Conservation (phyloP, 2,113 vertebrate genomes). For the Zosterops borbonicus region DNA sequence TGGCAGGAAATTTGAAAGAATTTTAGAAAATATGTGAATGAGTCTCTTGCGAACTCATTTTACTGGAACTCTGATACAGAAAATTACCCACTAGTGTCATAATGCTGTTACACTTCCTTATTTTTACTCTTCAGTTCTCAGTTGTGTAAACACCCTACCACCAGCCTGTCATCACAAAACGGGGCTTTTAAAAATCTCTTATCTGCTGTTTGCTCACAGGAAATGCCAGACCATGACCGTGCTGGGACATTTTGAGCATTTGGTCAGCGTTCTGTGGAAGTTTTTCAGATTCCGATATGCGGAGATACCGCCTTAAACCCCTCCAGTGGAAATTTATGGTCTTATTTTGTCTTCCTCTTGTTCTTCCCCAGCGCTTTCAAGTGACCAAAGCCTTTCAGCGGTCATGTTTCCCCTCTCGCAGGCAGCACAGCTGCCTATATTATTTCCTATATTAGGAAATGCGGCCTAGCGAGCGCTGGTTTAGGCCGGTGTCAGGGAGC, state of each 20-base stretch:
- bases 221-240: neutral
- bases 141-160: neutral
- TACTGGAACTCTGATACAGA: conserved; percentile 17
- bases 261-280: neutral
- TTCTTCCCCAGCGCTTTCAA: neutral
- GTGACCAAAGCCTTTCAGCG: fast-evolving
- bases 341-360: neutral
- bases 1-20: neutral
- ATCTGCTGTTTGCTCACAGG: neutral
- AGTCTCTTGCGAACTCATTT: neutral
- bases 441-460: neutral
- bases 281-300: neutral
- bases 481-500: fast-evolving
- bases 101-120: neutral
- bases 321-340: neutral
- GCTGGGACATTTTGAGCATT: neutral
- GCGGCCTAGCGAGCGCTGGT: fast-evolving
- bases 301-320: neutral
- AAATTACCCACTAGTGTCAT: neutral
- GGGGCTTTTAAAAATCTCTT: neutral
- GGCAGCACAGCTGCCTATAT: neutral
- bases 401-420: neutral
- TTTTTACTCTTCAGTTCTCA: neutral
- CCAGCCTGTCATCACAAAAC: neutral
- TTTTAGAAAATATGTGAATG: neutral